Conservation (phyloP, 1,140 invertebrate genomes). For the Drosophila gunungcola region DNA sequence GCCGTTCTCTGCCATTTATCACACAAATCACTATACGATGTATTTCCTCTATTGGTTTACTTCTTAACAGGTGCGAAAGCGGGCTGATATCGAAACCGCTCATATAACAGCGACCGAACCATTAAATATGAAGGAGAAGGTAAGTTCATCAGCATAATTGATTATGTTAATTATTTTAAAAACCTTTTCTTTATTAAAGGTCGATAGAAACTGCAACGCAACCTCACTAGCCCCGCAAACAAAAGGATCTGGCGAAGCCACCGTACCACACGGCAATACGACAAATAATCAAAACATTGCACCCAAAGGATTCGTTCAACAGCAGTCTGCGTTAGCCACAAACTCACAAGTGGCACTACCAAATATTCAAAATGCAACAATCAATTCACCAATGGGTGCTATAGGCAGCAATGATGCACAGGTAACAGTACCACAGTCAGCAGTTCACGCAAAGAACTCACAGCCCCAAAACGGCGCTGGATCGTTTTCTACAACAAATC, state of each 20-base stretch:
- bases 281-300: conserved; percentile 63
- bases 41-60: too few species aligned
- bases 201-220: conserved; percentile 91
- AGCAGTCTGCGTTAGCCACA: conserved; percentile 31
- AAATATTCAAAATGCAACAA: conserved; percentile 51
- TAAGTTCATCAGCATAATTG: conserved; percentile 15
- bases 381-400: conserved; percentile 41
- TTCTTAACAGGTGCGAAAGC: conserved; percentile 56
- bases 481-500: conserved; percentile 41
- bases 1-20: too few species aligned
- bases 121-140: conserved; percentile 79
- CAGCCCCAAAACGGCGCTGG: conserved; percentile 18
- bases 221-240: conserved; percentile 80
- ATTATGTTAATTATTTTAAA: background rate
- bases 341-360: conserved; percentile 26
- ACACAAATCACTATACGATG: too few species aligned
- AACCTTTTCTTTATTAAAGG: conserved; percentile 35
- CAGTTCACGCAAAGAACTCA: conserved; percentile 29
- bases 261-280: conserved; percentile 47
- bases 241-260: conserved; percentile 54
- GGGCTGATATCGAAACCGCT: conserved; percentile 75
- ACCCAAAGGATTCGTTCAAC: conserved; percentile 28
- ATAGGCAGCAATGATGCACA: conserved; percentile 29
- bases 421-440: conserved; percentile 28
- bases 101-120: conserved; percentile 80